A percentile compares a stretch with the other conserved stretches of the same genome.
Conservation (phyloP, 2,888 invertebrate species). For the Drosophila phalerata region DNA sequence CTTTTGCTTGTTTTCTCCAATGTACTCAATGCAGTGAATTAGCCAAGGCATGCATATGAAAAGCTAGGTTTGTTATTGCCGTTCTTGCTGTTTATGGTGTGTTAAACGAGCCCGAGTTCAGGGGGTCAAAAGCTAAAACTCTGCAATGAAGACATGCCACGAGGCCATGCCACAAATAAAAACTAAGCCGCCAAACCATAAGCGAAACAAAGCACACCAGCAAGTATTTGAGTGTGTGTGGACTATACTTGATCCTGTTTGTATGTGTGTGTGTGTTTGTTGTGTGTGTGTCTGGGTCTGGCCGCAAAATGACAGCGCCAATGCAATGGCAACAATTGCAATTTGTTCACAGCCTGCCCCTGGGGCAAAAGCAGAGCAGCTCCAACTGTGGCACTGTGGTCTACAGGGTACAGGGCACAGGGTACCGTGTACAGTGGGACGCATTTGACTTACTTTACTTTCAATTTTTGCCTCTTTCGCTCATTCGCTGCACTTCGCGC, state of each 20-base stretch:
- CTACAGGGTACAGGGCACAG: neutral
- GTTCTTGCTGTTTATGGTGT: slow-evolving; percentile 67
- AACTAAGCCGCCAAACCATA: slow-evolving; percentile 57
- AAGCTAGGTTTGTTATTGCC: slow-evolving; percentile 33
- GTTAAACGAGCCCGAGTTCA: slow-evolving; percentile 73
- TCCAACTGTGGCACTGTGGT: slow-evolving; percentile 24
- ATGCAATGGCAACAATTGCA: slow-evolving; percentile 85
- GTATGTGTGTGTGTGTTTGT: slow-evolving; percentile 8
- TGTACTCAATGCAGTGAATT: slow-evolving; percentile 21
- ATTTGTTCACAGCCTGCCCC: slow-evolving; percentile 85
- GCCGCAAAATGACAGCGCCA: slow-evolving; percentile 83
- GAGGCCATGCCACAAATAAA: slow-evolving; percentile 53
- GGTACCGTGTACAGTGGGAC: slow-evolving; percentile 58
- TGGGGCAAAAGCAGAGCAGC: slow-evolving; percentile 54
- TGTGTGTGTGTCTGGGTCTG: slow-evolving; percentile 23
- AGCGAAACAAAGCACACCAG: slow-evolving; percentile 24
- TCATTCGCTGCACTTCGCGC: slow-evolving; percentile 85
- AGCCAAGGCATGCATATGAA: slow-evolving; percentile 45
- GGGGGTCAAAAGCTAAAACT: slow-evolving; percentile 67
- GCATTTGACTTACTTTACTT: slow-evolving; percentile 60
- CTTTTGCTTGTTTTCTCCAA: slow-evolving; percentile 25
- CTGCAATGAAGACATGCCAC: slow-evolving; percentile 67
- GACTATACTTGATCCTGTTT: slow-evolving; percentile 16
- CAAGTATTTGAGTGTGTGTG: neutral
- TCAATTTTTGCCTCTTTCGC: slow-evolving; percentile 55